Evolutionary conservation across 2,113 vertebrate genomes (phyloP).

Genomic region (Catharus minimus): DNA sequence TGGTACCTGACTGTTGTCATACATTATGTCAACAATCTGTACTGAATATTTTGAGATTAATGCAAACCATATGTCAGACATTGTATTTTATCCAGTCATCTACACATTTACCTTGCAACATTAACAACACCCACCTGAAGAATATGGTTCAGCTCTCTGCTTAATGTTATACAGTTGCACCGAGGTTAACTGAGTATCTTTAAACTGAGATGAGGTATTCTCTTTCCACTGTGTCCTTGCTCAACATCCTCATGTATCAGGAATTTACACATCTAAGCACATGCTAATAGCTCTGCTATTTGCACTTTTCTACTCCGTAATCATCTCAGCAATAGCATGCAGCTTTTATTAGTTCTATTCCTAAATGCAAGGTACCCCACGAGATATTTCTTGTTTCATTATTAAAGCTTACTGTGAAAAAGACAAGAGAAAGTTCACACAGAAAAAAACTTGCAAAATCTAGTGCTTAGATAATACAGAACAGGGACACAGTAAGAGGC

Average conservation of each 20-base stretch:
- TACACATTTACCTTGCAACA: background rate
- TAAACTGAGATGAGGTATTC: background rate
- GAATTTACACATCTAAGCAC: background rate
- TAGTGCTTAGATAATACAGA: background rate
- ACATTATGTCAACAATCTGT: background rate
- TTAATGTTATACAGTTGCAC: background rate
- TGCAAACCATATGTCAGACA: background rate
- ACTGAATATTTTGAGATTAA: background rate
- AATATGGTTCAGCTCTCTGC: background rate
- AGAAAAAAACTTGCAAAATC: background rate
- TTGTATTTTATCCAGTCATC: background rate
- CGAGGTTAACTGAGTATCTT: background rate
- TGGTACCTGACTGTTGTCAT: rapidly evolving
- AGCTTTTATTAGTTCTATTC: background rate
- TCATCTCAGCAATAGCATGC: background rate
- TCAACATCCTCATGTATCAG: background rate
- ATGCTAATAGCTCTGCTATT: background rate
- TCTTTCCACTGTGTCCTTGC: background rate
- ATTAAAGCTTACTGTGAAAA: background rate
- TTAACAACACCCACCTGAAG: background rate
- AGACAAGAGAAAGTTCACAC: background rate
- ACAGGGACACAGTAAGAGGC: background rate
- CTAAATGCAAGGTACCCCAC: background rate
- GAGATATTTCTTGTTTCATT: background rate
- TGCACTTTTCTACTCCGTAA: background rate